Conservation (phyloP, 2,888 invertebrate species). For the Nephrotoma appendiculata region DNA sequence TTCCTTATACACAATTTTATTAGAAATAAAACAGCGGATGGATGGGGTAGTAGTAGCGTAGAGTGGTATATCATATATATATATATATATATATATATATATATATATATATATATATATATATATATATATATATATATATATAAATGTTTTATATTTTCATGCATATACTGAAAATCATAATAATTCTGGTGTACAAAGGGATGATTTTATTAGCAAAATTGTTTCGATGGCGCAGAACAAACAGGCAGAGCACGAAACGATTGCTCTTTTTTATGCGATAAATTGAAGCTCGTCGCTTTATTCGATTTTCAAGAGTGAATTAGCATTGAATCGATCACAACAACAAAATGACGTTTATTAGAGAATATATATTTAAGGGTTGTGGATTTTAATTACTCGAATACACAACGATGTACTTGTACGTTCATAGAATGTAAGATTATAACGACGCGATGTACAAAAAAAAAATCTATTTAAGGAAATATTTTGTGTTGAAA, state of each 20-base stretch:
- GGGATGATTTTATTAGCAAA: background rate
- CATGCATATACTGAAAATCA: background rate
- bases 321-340: background rate
- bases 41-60: background rate
- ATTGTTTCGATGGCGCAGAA: background rate
- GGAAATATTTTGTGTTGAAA: background rate
- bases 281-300: background rate
- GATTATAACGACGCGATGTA: background rate
- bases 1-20: background rate
- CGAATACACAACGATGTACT: background rate
- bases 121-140: no score
- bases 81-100: no score
- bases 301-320: background rate
- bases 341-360: background rate
- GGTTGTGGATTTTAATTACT: background rate
- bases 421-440: background rate
- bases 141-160: background rate
- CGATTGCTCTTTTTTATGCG: background rate
- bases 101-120: no score
- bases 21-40: background rate
- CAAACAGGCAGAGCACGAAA: background rate
- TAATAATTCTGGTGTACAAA: background rate
- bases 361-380: background rate
- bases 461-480: background rate
- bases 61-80: background rate